Base-by-base conservation (phyloP, 2,797 vertebrate species). In the Sylvia borin region DNA sequence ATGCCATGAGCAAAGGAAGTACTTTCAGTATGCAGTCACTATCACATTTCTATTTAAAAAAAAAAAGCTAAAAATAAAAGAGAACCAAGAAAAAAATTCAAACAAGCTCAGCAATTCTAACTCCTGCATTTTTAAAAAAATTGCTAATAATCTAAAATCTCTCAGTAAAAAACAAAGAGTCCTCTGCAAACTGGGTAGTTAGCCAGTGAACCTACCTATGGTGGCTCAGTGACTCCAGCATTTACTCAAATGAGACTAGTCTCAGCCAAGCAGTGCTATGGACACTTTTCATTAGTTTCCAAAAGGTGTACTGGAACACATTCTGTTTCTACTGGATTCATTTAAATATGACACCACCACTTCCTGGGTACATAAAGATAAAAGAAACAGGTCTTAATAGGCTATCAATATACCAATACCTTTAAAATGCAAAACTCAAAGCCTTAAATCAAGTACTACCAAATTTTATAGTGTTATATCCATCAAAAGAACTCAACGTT, bases 21-120 rank as follows among this genome's bases (percentile, higher is more conserved):
- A 31, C 84, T 95, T 97, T 85, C 92, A 97, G 83, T 82, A 85
- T 53, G 32, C n/a, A 79, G 36, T 61, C 81, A 61, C 43, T 57
- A 54, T 53, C 55, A 62, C 45, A 43, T 40, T 78, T 79, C 54
- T 64, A 29, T 51, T 60, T 31, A 36, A 36, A 36, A 36, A 36
- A 1, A 32, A 54, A 60, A 79, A 20, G 7, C 3, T 24, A 53
- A 78, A 77, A 78, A 72, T 47, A 81, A 88, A 48, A 58, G 50
- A 70, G 25, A 83, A 72, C 15, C n/a, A 76, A 72, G 31, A 53
- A 43, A 65, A 92, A 88, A n/a, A 36, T 57, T 64, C 51, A 74
- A 85, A 83, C 38, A n/a, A 84, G 24, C 16, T 78, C 81, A 92
- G 83, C 77, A 96, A 50, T 58, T 89, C 57, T 82, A 58, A 68